phyloP scores from a whole-genome alignment of 2,113 vertebrate genomes.

The Sander lucioperca region DNA sequence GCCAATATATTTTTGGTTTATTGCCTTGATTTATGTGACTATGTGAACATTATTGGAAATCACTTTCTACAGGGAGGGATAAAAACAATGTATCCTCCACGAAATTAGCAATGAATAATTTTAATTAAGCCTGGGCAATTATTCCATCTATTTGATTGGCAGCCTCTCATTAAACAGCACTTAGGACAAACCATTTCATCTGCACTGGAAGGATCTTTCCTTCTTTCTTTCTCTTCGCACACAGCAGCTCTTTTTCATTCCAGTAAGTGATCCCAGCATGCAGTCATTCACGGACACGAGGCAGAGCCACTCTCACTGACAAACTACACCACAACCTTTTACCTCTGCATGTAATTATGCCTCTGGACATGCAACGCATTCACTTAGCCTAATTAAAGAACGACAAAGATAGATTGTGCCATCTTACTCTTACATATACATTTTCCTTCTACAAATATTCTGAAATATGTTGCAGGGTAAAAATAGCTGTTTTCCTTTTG shows the following conservation, averaged over 20 bases:
- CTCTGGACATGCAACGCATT: slow-evolving; percentile 48
- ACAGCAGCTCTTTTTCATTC: slow-evolving; percentile 61
- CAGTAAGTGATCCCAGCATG: slow-evolving; percentile 65
- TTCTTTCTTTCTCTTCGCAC: slow-evolving; percentile 19
- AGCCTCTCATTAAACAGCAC: slow-evolving; percentile 73
- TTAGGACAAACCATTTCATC: slow-evolving; percentile 62
- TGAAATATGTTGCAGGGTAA: slow-evolving; percentile 16
- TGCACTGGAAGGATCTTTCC: slow-evolving; percentile 12
- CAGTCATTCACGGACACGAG: slow-evolving; percentile 40
- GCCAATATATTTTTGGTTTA: slow-evolving; percentile 2
- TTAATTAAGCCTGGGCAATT: slow-evolving; percentile 68
- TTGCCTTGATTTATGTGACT: slow-evolving; percentile 20
- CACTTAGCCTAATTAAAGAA: slow-evolving; percentile 70
- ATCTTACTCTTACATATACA: not conserved
- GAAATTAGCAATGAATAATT: slow-evolving; percentile 67
- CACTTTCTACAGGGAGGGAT: slow-evolving; percentile 22
- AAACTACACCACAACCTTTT: slow-evolving; percentile 67
- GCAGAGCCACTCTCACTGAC: slow-evolving; percentile 47
- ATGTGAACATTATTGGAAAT: slow-evolving; percentile 57
- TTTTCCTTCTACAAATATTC: slow-evolving; percentile 16
- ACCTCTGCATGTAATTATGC: slow-evolving; percentile 65
- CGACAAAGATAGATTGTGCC: slow-evolving; percentile 32
- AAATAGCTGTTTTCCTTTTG: slow-evolving; percentile 10
- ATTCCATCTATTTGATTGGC: slow-evolving; percentile 68
- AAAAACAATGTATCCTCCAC: slow-evolving; percentile 48